phyloP scores from a whole-genome alignment of 2,113 vertebrate genomes.

The Hiodon alosoides region DNA sequence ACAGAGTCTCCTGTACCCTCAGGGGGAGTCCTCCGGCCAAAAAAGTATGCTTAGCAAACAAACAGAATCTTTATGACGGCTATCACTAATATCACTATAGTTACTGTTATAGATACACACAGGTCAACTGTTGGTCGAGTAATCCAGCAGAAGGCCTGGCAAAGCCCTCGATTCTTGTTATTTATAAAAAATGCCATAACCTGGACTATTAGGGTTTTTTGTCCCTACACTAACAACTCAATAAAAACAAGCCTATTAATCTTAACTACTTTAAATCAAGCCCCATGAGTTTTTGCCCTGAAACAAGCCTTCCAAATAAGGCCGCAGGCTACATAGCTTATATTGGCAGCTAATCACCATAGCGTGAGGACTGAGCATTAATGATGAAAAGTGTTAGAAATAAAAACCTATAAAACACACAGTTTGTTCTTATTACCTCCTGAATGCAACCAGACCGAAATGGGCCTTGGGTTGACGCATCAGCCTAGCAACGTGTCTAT shows the following conservation, averaged over 20 bases:
- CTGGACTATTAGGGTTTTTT: constrained; percentile 4
- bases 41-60: too few relatives aligned
- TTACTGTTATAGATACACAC: too few relatives aligned
- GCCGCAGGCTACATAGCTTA: background rate
- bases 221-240: constrained; percentile 9
- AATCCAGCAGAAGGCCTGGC: too few relatives aligned
- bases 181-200: constrained; percentile 9
- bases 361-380: background rate
- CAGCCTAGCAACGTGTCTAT: too few relatives aligned
- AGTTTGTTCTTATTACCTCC: background rate
- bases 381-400: background rate
- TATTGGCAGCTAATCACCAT: background rate
- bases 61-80: too few relatives aligned
- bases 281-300: background rate
- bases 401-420: background rate
- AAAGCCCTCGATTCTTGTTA: background rate
- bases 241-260: constrained; percentile 21
- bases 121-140: too few relatives aligned
- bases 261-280: constrained; percentile 16
- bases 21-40: too few relatives aligned
- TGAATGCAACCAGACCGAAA: background rate
- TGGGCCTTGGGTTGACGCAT: background rate
- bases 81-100: too few relatives aligned
- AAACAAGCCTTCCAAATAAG: background rate
- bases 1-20: too few relatives aligned